Evolutionary conservation across 1,140 invertebrate species (phyloP).

Genomic region (Ooceraea biroi): DNA sequence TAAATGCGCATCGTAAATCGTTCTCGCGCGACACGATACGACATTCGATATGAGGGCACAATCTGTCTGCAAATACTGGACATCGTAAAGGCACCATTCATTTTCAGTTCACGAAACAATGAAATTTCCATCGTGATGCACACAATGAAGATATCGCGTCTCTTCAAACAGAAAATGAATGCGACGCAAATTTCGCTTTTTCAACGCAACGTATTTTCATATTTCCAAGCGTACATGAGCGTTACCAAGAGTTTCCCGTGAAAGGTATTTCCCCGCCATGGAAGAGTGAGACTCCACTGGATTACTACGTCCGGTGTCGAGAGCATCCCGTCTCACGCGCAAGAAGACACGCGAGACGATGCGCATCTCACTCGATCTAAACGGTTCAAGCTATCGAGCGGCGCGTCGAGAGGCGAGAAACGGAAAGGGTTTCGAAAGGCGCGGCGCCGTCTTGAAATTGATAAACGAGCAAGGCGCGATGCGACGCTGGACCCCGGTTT

Average conservation of each 20-base stretch:
- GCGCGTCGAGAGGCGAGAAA: constrained; percentile 3
- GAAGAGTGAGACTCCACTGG: not conserved
- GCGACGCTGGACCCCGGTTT: not conserved
- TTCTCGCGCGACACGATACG: not conserved
- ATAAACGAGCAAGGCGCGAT: constrained; percentile 37
- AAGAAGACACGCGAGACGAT: constrained; percentile 37
- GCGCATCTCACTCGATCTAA: constrained; percentile 45
- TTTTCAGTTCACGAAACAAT: no score
- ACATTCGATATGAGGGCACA: not conserved
- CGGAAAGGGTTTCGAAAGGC: constrained; percentile 20
- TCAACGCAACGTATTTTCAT: no score
- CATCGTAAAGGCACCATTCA: constrained; percentile 11
- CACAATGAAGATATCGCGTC: no score
- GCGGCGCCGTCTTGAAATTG: constrained; percentile 35
- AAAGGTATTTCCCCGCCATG: not conserved
- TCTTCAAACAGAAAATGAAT: no score
- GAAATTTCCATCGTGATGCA: no score
- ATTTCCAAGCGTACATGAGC: not conserved
- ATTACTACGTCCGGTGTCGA: constrained; percentile 38
- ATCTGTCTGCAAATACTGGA: not conserved
- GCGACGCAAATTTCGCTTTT: no score
- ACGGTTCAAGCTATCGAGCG: constrained; percentile 45
- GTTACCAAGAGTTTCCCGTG: constrained; percentile 11
- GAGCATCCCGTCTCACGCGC: constrained; percentile 32
- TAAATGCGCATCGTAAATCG: not conserved